These are phyloP conservation scores for Xiphydria camelus DNA, from an alignment of 2,888 invertebrate species.

Conservation along the genomic window DNA sequence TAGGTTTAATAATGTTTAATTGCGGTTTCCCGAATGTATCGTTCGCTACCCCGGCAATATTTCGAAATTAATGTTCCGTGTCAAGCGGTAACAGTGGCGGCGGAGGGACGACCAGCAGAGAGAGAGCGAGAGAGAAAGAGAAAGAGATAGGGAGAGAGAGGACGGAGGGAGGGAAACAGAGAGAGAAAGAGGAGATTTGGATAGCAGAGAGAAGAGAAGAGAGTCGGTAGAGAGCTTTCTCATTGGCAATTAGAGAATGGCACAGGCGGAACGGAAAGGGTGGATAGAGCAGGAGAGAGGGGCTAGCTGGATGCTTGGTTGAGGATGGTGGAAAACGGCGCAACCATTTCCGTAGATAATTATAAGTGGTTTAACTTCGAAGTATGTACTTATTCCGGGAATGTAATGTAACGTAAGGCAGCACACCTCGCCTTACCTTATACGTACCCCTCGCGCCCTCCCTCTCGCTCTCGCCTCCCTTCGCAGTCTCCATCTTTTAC, in stretches of 20 bases:
- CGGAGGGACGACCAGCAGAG: no score
- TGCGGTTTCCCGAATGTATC: slow-evolving; percentile 7
- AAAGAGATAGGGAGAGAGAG: neutral
- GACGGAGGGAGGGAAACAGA: neutral
- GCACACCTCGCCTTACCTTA: neutral
- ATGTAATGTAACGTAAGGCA: neutral
- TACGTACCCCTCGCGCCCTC: no score
- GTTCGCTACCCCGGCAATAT: slow-evolving; percentile 8
- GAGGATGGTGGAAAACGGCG: neutral
- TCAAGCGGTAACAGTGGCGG: slow-evolving; percentile 2
- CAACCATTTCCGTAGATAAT: slow-evolving; percentile 13
- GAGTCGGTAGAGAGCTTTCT: slow-evolving; percentile 24
- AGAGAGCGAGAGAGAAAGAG: neutral
- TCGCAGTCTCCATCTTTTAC: no score
- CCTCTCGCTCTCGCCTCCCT: no score
- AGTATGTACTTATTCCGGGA: slow-evolving; percentile 22
- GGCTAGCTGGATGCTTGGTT: slow-evolving; percentile 5
- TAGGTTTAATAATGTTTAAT: slow-evolving; percentile 10
- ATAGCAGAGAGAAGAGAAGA: slow-evolving; percentile 2
- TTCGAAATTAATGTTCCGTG: slow-evolving; percentile 15
- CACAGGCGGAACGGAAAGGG: neutral
- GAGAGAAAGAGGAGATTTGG: no score
- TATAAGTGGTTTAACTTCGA: slow-evolving; percentile 21
- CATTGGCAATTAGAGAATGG: slow-evolving; percentile 31
- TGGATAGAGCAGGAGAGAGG: slow-evolving; percentile 4